Percentiles rank a stretch among this genome's conserved stretches.
Evolutionary conservation across 2,113 vertebrate genomes (phyloP).

Genomic region (Orycteropus afer): DNA sequence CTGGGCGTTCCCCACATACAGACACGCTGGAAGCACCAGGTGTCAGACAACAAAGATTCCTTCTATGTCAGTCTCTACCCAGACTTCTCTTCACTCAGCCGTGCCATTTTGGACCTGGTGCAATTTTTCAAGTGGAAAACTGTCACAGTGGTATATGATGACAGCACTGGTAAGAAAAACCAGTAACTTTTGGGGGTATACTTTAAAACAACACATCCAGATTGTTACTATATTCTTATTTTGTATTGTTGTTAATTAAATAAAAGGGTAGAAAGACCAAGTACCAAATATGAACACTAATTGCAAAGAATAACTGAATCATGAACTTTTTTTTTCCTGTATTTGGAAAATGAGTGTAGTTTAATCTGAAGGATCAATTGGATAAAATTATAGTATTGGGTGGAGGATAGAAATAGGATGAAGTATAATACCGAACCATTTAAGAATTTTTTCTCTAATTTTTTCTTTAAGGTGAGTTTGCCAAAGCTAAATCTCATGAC

Average conservation of each 20-base stretch:
- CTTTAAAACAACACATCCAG: background rate
- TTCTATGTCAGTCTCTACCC: slow-evolving; percentile 99
- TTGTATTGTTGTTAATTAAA: background rate
- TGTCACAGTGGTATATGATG: slow-evolving; percentile 98
- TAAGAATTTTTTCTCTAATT: background rate
- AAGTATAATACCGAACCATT: background rate
- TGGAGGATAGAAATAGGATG: background rate
- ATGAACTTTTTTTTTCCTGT: background rate
- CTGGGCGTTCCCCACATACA: slow-evolving; percentile 98
- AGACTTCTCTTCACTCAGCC: slow-evolving; percentile 98
- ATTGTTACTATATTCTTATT: background rate
- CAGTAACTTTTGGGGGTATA: background rate
- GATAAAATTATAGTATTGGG: background rate
- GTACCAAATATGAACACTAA: background rate
- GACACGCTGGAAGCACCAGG: slow-evolving; percentile 99
- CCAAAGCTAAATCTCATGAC: background rate
- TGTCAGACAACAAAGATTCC: slow-evolving; percentile 98
- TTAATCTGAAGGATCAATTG: background rate
- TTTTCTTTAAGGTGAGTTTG: background rate
- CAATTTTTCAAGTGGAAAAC: slow-evolving; percentile 99
- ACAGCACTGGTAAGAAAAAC: slow-evolving; percentile 96
- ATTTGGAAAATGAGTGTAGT: background rate
- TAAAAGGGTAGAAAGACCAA: background rate
- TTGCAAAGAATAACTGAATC: background rate
- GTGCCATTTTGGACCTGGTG: slow-evolving; percentile 98